phyloP scores from a whole-genome alignment of 2,797 vertebrate species.

The Poecilia wingei region DNA sequence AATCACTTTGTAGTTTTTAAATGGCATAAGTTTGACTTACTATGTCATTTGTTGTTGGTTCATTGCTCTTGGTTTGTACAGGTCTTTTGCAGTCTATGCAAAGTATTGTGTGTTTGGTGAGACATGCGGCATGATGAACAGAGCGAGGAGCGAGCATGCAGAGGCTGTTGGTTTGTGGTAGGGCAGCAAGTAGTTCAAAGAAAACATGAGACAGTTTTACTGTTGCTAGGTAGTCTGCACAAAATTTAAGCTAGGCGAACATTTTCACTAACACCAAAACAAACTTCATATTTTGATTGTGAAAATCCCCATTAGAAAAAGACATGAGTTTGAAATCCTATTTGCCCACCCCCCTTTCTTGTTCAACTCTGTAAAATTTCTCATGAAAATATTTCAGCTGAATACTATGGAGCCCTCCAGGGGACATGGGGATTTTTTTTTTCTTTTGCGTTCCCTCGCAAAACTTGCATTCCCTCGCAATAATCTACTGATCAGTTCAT shows the following conservation, averaged over 20 bases:
- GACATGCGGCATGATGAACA: background rate
- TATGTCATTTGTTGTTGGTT: background rate
- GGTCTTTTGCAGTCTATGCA: background rate
- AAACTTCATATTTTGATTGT: background rate
- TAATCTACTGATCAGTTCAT: too few relatives aligned
- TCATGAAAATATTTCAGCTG: conserved; percentile 15
- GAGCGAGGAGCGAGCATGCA: background rate
- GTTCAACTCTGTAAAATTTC: conserved; percentile 6
- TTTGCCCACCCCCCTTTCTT: background rate
- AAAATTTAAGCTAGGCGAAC: background rate
- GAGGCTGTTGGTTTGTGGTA: background rate
- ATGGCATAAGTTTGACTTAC: background rate
- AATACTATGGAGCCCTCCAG: background rate
- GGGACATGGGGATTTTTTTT: too few relatives aligned
- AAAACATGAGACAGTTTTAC: background rate
- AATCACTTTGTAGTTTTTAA: background rate
- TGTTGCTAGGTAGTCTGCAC: background rate
- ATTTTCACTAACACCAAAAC: background rate
- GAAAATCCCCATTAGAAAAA: conserved; percentile 1
- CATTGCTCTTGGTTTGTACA: background rate
- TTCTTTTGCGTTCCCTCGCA: too few relatives aligned
- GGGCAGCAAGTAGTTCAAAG: background rate
- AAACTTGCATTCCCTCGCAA: too few relatives aligned
- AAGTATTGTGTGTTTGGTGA: background rate
- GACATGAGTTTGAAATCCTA: conserved; percentile 17